These are phyloP conservation scores for Cloeon dipterum DNA, from an alignment of 2,888 invertebrate species.

Conservation along the genomic window DNA sequence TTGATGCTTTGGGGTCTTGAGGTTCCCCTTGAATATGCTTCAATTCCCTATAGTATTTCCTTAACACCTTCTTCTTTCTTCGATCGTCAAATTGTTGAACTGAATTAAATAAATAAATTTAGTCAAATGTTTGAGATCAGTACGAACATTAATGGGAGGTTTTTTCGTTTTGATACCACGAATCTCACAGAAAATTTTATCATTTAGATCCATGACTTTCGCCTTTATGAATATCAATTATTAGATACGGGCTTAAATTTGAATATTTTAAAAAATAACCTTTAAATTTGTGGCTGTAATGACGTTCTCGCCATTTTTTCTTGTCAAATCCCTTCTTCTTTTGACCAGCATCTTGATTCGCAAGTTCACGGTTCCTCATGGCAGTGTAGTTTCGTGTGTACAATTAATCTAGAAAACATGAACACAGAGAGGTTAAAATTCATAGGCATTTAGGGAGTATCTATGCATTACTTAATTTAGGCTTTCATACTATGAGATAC, in stretches of 20 bases:
- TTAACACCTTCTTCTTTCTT: slow-evolving; percentile 29
- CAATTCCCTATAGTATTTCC: slow-evolving; percentile 30
- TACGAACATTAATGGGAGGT: slow-evolving; percentile 3
- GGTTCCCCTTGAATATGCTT: slow-evolving; percentile 19
- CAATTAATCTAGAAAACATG: too few relatives aligned
- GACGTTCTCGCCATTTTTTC: slow-evolving; percentile 36
- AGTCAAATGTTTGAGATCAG: background rate
- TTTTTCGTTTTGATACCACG: too few relatives aligned
- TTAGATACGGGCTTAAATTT: background rate
- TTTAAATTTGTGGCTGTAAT: slow-evolving; percentile 46
- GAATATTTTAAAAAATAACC: slow-evolving; percentile 11
- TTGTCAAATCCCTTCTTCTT: slow-evolving; percentile 40
- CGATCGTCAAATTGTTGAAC: slow-evolving; percentile 42
- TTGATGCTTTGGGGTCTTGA: too few relatives aligned
- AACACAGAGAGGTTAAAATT: too few relatives aligned
- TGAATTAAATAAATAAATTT: too few relatives aligned
- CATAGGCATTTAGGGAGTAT: too few relatives aligned
- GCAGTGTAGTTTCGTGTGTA: too few relatives aligned
- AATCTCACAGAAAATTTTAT: too few relatives aligned
- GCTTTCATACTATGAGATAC: too few relatives aligned
- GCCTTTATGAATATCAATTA: background rate
- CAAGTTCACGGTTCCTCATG: too few relatives aligned
- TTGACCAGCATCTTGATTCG: too few relatives aligned
- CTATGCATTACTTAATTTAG: too few relatives aligned
- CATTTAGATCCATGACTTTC: background rate